phyloP scores from a whole-genome alignment of 1,140 invertebrate species.

The Drosophila paulistorum region DNA sequence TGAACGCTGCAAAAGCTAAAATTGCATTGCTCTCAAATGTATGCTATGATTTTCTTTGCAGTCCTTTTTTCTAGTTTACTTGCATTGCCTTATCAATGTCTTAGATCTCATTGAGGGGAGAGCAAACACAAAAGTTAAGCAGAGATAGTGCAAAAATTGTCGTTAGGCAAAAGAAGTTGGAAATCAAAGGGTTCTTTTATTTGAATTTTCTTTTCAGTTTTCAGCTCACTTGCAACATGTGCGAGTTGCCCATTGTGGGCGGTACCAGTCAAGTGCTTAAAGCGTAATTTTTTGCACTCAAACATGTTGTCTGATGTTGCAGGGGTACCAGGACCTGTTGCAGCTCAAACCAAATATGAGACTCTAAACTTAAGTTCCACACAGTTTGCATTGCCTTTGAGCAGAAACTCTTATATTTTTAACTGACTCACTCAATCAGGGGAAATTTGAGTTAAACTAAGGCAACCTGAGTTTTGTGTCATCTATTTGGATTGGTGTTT shows the following conservation, averaged over 20 bases:
- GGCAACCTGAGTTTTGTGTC: neutral
- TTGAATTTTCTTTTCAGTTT: neutral
- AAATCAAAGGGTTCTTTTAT: constrained; percentile 1
- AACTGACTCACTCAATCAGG: neutral
- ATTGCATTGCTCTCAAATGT: constrained; percentile 55
- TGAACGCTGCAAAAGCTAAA: constrained; percentile 45
- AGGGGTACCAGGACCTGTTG: neutral
- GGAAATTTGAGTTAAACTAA: neutral
- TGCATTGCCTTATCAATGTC: constrained; percentile 59
- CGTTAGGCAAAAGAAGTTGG: constrained; percentile 34
- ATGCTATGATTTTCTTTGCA: constrained; percentile 32
- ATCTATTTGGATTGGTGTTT: neutral
- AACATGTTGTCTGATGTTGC: neutral
- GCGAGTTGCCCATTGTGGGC: neutral
- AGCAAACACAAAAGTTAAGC: constrained; percentile 52
- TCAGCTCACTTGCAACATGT: neutral
- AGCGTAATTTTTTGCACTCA: neutral
- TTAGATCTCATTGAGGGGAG: constrained; percentile 49
- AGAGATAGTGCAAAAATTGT: constrained; percentile 59
- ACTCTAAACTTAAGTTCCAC: neutral
- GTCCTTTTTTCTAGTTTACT: constrained; percentile 11
- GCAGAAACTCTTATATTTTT: neutral
- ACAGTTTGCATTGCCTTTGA: neutral
- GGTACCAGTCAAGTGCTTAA: neutral
- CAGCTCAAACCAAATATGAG: neutral